phyloP scores from a whole-genome alignment of 2,888 invertebrate genomes.

The Stenurella melanura region DNA sequence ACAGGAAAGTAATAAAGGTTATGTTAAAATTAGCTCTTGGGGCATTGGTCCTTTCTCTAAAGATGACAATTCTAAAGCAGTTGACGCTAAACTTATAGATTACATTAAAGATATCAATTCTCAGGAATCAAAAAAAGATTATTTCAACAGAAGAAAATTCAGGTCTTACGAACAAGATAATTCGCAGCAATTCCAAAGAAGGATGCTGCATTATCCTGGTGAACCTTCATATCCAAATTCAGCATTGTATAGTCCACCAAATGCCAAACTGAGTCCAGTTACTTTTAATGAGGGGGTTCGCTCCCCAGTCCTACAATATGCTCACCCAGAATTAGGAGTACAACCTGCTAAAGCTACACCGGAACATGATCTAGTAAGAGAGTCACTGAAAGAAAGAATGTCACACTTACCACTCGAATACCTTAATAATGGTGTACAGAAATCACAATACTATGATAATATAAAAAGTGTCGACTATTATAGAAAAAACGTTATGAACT shows the following conservation, averaged over 20 bases:
- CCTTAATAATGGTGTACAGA: conserved; percentile 65
- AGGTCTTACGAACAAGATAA: conserved; percentile 74
- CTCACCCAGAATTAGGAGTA: conserved; percentile 86
- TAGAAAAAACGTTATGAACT: conserved; percentile 75
- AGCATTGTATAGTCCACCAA: conserved; percentile 79
- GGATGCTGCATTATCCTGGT: conserved; percentile 82
- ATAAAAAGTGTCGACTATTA: conserved; percentile 72
- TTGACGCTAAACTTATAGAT: conserved; percentile 78
- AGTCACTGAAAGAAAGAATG: conserved; percentile 62
- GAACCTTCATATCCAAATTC: conserved; percentile 81
- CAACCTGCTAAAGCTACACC: conserved; percentile 81
- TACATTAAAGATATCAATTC: conserved; percentile 82
- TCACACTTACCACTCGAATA: conserved; percentile 69
- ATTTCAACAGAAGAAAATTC: conserved; percentile 74
- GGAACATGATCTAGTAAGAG: conserved; percentile 62
- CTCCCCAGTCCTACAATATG: conserved; percentile 86
- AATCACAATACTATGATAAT: conserved; percentile 72
- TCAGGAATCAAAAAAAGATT: conserved; percentile 79
- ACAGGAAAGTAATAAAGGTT: conserved; percentile 47
- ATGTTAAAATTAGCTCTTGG: conserved; percentile 54
- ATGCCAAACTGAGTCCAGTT: conserved; percentile 76
- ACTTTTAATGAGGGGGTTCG: conserved; percentile 83
- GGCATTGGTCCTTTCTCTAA: conserved; percentile 79
- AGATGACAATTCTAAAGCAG: conserved; percentile 77
- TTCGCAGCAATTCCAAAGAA: conserved; percentile 78